Conservation (phyloP, 2,113 vertebrate species). For the Microcebus lehilahytsara region DNA sequence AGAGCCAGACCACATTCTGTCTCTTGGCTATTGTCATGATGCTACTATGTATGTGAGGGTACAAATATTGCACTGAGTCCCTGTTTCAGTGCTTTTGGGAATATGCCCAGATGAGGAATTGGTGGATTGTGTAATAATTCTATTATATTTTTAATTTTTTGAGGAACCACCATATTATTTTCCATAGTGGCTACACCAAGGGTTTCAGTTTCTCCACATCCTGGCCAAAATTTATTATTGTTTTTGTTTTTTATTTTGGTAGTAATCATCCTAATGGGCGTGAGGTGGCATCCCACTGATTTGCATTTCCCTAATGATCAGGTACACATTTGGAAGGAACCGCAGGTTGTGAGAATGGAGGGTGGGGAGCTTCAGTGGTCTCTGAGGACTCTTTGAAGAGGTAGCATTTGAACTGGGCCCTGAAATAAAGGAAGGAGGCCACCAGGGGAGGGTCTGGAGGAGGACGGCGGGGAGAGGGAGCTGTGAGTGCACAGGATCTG, state of each 20-base stretch:
- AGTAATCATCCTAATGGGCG: not conserved
- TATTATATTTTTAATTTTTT: not conserved
- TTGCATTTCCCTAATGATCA: not conserved
- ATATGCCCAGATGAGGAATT: not conserved
- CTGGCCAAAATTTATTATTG: not conserved
- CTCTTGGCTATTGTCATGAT: not conserved
- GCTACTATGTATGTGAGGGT: not conserved
- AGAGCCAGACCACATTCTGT: not conserved
- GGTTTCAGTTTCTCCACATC: not conserved
- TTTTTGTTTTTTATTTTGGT: not conserved
- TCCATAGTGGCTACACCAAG: not conserved
- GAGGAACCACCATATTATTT: not conserved
- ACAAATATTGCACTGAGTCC: not conserved
- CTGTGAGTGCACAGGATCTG: not conserved
- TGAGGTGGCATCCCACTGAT: not conserved
- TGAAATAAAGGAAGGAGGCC: not conserved
- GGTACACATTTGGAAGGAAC: not conserved
- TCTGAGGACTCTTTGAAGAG: not conserved
- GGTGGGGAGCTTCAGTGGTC: not conserved
- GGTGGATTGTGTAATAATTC: not conserved
- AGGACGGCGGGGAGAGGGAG: not conserved
- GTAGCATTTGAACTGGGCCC: not conserved
- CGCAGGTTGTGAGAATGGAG: not conserved
- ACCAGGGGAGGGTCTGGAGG: not conserved
- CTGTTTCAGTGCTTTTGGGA: not conserved